phyloP scores from a whole-genome alignment of 2,797 vertebrate genomes.

The Smutsia gigantea region DNA sequence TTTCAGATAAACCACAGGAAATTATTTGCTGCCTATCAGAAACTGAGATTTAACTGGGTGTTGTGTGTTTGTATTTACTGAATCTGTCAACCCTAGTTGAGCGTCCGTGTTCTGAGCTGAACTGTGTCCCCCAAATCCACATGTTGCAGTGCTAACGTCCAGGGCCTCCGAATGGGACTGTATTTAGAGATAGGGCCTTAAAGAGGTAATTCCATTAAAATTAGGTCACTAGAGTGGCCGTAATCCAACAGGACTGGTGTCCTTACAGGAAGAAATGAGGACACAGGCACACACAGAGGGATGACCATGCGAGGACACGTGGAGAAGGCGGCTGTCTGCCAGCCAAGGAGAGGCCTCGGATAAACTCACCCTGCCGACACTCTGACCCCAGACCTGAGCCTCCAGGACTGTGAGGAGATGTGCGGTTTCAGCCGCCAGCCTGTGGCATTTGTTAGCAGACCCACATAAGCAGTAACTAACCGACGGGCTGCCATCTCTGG shows the following conservation, averaged over 20 bases:
- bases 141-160: background rate
- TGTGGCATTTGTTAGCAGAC: too few relatives aligned
- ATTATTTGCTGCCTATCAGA: background rate
- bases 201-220: background rate
- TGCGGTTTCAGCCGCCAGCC: fast-evolving
- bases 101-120: background rate
- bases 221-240: background rate
- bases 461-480: too few relatives aligned
- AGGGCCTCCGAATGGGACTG: background rate
- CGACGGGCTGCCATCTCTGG: background rate
- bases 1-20: background rate
- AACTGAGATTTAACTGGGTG: background rate
- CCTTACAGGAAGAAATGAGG: background rate
- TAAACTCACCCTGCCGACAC: too few relatives aligned
- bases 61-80: background rate
- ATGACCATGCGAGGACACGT: fast-evolving
- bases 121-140: too few relatives aligned
- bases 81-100: background rate
- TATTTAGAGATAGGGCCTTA: background rate
- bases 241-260: background rate
- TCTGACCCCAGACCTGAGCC: background rate
- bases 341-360: background rate
- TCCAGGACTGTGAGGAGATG: background rate
- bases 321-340: background rate
- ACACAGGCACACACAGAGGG: background rate